Conservation (phyloP, 1,140 invertebrate genomes). For the Saccostrea glomerata region DNA sequence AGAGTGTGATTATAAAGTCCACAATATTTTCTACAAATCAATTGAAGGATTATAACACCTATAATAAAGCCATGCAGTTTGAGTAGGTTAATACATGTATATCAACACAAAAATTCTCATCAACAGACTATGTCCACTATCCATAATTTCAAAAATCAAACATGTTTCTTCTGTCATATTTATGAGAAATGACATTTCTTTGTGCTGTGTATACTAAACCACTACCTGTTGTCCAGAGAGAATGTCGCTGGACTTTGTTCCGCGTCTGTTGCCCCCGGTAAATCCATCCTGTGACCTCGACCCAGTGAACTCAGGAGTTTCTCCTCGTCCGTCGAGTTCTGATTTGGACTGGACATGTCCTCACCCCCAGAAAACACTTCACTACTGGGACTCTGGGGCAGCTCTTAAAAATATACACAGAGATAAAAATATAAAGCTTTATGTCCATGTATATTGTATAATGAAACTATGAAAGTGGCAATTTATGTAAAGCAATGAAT, state of each 20-base stretch:
- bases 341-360: constrained; percentile 70
- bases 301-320: constrained; percentile 81
- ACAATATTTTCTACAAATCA: too few species aligned
- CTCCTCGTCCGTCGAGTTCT: constrained; percentile 95
- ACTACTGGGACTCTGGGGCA: constrained; percentile 66
- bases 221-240: constrained; percentile 75
- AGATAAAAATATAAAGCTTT: background rate
- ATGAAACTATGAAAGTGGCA: background rate
- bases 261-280: constrained; percentile 44
- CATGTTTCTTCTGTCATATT: too few species aligned
- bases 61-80: background rate
- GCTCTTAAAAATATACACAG: constrained; percentile 57
- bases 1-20: too few species aligned
- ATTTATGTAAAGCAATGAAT: too few species aligned
- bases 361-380: constrained; percentile 64
- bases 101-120: too few species aligned
- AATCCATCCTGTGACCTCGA: constrained; percentile 56
- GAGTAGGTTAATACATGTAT: too few species aligned
- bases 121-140: too few species aligned
- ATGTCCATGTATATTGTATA: background rate
- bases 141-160: too few species aligned
- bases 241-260: constrained; percentile 72
- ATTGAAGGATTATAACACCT: background rate
- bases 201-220: background rate
- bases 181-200: too few species aligned